A percentile compares a stretch with the other conserved stretches of the same genome.
Conservation (phyloP, 2,797 vertebrate species). For the Cossypha dichroa region DNA sequence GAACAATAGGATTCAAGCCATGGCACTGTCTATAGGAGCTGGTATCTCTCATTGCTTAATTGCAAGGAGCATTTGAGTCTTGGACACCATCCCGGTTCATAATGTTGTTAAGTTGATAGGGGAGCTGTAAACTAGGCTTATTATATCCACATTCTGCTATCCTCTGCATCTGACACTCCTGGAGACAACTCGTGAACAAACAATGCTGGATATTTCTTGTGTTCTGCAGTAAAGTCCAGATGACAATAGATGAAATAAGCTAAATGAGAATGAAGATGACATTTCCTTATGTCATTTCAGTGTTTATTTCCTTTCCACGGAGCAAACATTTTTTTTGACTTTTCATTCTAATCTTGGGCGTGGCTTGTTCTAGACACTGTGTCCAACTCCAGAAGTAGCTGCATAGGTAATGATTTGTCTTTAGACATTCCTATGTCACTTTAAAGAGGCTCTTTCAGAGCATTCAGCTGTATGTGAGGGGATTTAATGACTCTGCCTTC, state of each 20-base stretch:
- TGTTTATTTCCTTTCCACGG: not conserved
- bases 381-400: not conserved
- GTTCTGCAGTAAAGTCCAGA: not conserved
- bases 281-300: not conserved
- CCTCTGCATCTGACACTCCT: not conserved
- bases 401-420: not conserved
- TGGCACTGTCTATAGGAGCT: not conserved
- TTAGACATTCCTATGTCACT: not conserved
- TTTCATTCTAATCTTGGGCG: not conserved
- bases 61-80: not conserved
- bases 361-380: not conserved
- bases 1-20: not conserved
- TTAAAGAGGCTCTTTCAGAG: not conserved
- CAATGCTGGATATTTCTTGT: not conserved
- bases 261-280: not conserved
- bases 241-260: not conserved
- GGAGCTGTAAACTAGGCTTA: slow-evolving; percentile 9
- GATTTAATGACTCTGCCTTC: not conserved
- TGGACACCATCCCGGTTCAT: not conserved
- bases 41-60: not conserved
- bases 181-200: not conserved
- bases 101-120: not conserved
- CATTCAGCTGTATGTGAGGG: not conserved
- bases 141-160: not conserved
- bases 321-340: not conserved